Base-by-base conservation (phyloP, 30 jellyfish, hydroid and myxozoan genomes). In the Pelagia noctiluca region DNA sequence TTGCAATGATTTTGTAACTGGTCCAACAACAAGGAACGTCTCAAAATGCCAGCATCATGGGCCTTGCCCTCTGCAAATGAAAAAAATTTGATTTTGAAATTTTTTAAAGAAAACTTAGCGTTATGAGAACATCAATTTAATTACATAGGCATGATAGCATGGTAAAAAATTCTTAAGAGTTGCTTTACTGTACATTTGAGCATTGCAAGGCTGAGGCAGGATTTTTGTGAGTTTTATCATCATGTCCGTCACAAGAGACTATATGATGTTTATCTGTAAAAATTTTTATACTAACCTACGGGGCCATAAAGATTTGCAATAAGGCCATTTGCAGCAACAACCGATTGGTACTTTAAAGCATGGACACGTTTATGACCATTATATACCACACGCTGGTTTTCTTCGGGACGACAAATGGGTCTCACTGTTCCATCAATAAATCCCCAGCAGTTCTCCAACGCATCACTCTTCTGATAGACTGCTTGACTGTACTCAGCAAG, bases 291-390 rank as follows among this genome's bases (percentile, higher is more conserved):
- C 92, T 69, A 3, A 82, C 92, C 96, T 1, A 68, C 88, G 13
- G 92, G 96, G 29, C 88, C 96, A 64, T 49, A 87, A 23, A 87
- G 77, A 50, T 63, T 78, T 19, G 93, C 93, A 7, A 88, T 53
- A 61, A 78, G 78, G 66, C 93, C 93, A 88, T 64, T 88, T 22
- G 96, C 94, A 82, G 96, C 89, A 22, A 68, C 93, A 28, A 88
- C 74, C 5, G 84, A 66, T 50, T 88, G 96, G 83, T 54, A 78
- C 42, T 87, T 87, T 16, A 87, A 46, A n/a, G 92, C 93, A 69
- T 87, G 92, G 68, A 87, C 93, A 4, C 96, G 80, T 62, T 78
- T 87, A 71, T 87, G 96, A 19, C 96, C 93, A 38, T n/a, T n/a
- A n/a, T n/a, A n/a, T n/a, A n/a, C n/a, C n/a, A n/a, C n/a, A n/a